Base-by-base conservation (phyloP, 2,888 invertebrate species). In the Polydrusus cervinus region DNA sequence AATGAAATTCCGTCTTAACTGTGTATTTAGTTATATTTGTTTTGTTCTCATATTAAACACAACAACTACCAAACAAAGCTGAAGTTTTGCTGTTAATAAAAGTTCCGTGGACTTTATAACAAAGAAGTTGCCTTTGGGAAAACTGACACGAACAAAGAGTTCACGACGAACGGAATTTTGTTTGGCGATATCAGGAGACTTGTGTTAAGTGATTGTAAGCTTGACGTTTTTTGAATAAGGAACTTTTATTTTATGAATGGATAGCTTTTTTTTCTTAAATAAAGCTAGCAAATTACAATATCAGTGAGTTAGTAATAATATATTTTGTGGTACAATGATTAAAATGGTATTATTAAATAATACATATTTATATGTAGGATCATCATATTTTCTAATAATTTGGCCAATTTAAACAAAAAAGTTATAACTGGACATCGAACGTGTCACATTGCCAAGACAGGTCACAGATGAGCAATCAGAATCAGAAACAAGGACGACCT, bases 131-230 rank as follows among this genome's bases (percentile, higher is more conserved):
- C 34, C 64, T 25, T 16, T 30, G 64, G 64, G 47, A 64, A 64
- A 64, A 64, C 47, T 64, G 64, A 49, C 64, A 64, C 30, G 47
- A 64, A 64, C 64, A 64, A 64, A 62, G 49, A 45, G 34, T 57
- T 34, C 25, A 57, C 34, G 34, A 9, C 34, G 57, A n/a, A 55
- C 53, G 9, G 20, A 34, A 7, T 55, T 55, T 57, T 57, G 57
- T 57, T 57, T 34, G 14, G 34, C 57, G 16, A 34, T 34, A 57
- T 57, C 34, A 57, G 57, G 11, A 57, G 25, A 57, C 34, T 16
- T 14, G 57, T 57, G 34, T 34, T 34, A 57, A 57, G 14, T 57
- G 14, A 25, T 34, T 57, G 57, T 57, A 57, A 57, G 57, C 16
- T 57, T 2, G 14, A 57, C 14, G 57, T 7, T 34, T n/a, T 14